phyloP scores from a whole-genome alignment of 2,113 vertebrate genomes.

The Nasalis larvatus region DNA sequence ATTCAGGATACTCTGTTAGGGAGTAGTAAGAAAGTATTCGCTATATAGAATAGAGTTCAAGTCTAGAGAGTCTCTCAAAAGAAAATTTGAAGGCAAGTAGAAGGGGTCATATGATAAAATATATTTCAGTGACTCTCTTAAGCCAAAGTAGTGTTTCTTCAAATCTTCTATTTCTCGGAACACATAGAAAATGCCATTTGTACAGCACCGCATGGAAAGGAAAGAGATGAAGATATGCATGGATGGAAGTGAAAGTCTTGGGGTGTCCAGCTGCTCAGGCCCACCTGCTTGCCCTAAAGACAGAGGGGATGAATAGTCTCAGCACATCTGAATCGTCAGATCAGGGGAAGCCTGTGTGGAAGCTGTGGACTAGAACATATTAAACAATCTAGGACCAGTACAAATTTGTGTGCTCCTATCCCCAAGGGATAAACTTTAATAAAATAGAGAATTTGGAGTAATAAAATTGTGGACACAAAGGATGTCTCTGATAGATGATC shows the following conservation, averaged over 20 bases:
- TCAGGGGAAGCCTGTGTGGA: neutral
- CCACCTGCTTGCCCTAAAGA: neutral
- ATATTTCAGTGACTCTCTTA: neutral
- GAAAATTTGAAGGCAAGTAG: neutral
- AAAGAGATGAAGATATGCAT: neutral
- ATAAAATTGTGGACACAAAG: neutral
- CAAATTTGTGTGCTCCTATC: neutral
- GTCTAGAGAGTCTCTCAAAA: neutral
- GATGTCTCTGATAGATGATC: neutral
- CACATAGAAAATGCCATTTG: neutral
- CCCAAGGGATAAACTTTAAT: neutral
- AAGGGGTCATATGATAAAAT: neutral
- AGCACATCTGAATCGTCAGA: neutral
- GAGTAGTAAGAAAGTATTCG: neutral
- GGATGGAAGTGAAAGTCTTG: neutral
- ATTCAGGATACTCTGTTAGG: neutral
- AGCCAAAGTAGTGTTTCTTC: neutral
- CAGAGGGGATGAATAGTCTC: neutral
- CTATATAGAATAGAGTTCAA: neutral
- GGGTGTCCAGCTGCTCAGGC: neutral
- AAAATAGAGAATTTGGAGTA: neutral
- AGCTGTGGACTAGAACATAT: neutral
- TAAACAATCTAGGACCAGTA: neutral
- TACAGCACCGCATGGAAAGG: neutral
- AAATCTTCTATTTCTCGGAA: neutral